Conservation (phyloP, 2,113 vertebrate species). For the Todiramphus chloris region DNA sequence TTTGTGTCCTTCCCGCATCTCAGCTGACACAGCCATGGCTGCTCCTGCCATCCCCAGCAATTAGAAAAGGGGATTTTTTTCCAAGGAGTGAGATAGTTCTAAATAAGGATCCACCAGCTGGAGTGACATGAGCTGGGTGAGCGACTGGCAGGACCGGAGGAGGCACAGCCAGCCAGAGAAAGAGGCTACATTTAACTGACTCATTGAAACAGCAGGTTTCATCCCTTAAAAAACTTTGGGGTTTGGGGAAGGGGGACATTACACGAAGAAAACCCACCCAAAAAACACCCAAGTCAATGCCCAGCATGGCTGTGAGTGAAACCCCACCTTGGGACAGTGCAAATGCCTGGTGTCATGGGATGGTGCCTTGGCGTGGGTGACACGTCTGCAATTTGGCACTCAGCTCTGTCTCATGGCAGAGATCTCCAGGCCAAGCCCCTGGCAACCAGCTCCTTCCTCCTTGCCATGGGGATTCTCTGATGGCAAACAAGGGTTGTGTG, state of each 20-base stretch:
- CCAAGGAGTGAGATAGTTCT: neutral
- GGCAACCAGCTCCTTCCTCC: neutral
- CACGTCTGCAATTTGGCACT: neutral
- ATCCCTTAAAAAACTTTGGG: neutral
- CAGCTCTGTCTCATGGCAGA: accelerated
- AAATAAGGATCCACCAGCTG: neutral
- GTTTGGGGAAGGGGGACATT: neutral
- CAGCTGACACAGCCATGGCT: neutral
- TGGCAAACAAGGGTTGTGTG: accelerated
- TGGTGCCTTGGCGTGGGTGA: neutral
- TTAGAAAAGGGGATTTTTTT: neutral
- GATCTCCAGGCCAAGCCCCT: neutral
- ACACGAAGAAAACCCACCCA: neutral
- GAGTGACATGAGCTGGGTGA: accelerated
- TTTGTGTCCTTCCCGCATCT: neutral
- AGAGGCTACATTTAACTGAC: neutral
- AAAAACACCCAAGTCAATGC: accelerated
- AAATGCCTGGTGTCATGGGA: accelerated
- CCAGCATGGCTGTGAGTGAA: accelerated
- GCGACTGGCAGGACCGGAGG: accelerated
- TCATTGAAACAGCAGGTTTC: accelerated
- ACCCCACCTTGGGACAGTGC: neutral
- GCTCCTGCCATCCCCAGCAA: neutral
- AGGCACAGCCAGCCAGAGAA: neutral
- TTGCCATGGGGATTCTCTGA: neutral